Conservation (phyloP, 2,888 invertebrate species). For the Dione juno region DNA sequence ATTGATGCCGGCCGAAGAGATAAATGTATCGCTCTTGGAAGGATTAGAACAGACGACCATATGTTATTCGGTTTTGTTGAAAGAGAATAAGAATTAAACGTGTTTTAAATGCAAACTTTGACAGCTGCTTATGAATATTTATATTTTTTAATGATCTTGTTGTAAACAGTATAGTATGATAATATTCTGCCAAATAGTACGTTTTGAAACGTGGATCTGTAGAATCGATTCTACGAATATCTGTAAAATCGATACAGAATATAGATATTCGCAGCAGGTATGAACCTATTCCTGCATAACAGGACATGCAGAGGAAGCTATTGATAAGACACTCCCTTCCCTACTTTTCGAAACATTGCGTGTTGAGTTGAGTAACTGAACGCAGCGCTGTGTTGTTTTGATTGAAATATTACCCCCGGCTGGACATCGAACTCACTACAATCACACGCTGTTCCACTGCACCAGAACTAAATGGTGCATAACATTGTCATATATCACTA, state of each 20-base stretch:
- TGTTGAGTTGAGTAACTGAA: no score
- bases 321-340: no score
- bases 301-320: no score
- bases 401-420: no score
- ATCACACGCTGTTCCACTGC: background rate
- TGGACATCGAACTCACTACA: background rate
- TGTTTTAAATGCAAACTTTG: conserved; percentile 6
- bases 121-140: conserved; percentile 18
- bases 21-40: conserved; percentile 29
- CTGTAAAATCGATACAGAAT: background rate
- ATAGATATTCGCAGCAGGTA: no score
- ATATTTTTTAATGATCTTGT: conserved; percentile 3
- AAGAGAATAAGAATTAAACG: background rate
- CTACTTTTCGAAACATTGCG: no score
- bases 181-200: background rate
- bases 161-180: background rate
- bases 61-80: background rate
- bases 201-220: background rate
- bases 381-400: no score
- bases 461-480: no score
- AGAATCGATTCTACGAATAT: background rate
- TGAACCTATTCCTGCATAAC: no score
- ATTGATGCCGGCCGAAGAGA: conserved; percentile 24
- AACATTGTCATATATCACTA: background rate
- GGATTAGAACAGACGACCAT: conserved; percentile 24